Evolutionary conservation across 37 sponge, comb jelly and placozoan genomes (phyloP), one percentile per base, ranked within the genome.

Genomic region (Beroe ovata): DNA sequence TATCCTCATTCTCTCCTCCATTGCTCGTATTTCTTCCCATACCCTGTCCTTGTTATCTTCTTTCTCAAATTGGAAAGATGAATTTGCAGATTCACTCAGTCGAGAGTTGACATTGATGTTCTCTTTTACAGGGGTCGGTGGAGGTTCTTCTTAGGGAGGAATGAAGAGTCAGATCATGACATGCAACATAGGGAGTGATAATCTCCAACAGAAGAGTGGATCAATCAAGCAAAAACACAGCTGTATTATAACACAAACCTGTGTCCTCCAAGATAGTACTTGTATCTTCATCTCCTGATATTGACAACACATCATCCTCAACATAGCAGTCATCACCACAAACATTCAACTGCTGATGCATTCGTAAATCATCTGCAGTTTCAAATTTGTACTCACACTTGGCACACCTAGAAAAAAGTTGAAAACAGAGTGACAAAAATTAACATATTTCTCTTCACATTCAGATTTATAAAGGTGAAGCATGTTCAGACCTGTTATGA

Each of bases 361-460:
- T 40, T 0, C 54, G n/a, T 23, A 77, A 29, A 39, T 77, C 84
- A 32, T 77, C 84, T n/a, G 54, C 38, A 16, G 84, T 77, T 26
- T 77, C 84, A 26, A 77, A 77, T 54, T 77, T 77, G 84, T 77
- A 77, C 54, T 77, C 47, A 42, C 84, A 77, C 20, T 54, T 77
- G 0, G 54, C 35, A 41, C 84, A 77, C 21, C 84, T 77, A 25
- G 21, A 77, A 11, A n/a, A n/a, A n/a, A n/a, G n/a, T n/a, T n/a
- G n/a, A n/a, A n/a, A n/a, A n/a, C n/a, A n/a, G n/a, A n/a, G n/a
- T n/a, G n/a, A n/a, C n/a, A n/a, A n/a, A n/a, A n/a, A n/a, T n/a
- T n/a, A n/a, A n/a, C n/a, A n/a, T n/a, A n/a, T n/a, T n/a, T n/a
- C n/a, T n/a, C n/a, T n/a, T n/a, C n/a, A n/a, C n/a, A n/a, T n/a